phyloP scores from a whole-genome alignment of 2,113 vertebrate species.

The Vulpes ferrilata region DNA sequence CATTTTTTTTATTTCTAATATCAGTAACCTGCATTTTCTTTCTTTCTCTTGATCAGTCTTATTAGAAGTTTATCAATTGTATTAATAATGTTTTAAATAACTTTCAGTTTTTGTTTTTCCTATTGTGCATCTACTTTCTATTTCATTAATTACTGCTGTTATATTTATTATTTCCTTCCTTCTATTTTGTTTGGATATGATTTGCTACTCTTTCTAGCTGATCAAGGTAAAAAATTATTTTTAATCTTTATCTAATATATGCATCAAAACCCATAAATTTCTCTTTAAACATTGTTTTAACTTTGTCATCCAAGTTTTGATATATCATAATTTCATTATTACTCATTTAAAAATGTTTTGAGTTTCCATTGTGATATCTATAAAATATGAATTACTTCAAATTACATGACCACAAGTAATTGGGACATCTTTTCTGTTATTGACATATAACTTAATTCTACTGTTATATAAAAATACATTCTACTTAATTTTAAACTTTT shows the following conservation, averaged over 20 bases:
- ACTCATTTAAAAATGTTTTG: not conserved
- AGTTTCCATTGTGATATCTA: not conserved
- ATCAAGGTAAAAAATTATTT: slow-evolving; percentile 25
- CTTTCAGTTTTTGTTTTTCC: not conserved
- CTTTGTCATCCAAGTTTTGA: not conserved
- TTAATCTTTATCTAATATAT: not conserved
- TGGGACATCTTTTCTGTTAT: not conserved
- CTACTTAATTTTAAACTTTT: not conserved
- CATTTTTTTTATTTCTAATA: not conserved
- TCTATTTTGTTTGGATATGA: not conserved
- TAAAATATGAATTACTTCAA: not conserved
- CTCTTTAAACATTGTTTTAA: not conserved
- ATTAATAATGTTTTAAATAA: not conserved
- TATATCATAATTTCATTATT: not conserved
- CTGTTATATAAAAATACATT: not conserved
- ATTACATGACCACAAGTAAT: not conserved
- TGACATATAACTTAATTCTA: not conserved
- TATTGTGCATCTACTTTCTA: not conserved
- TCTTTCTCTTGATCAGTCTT: not conserved
- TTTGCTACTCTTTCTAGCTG: not conserved
- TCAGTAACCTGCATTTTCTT: not conserved
- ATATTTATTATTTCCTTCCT: not conserved
- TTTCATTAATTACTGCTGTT: not conserved
- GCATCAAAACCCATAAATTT: not conserved
- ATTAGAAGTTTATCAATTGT: not conserved